These are phyloP conservation scores for Tetropium fuscum DNA, from an alignment of 2,888 invertebrate species.

Conservation along the genomic window DNA sequence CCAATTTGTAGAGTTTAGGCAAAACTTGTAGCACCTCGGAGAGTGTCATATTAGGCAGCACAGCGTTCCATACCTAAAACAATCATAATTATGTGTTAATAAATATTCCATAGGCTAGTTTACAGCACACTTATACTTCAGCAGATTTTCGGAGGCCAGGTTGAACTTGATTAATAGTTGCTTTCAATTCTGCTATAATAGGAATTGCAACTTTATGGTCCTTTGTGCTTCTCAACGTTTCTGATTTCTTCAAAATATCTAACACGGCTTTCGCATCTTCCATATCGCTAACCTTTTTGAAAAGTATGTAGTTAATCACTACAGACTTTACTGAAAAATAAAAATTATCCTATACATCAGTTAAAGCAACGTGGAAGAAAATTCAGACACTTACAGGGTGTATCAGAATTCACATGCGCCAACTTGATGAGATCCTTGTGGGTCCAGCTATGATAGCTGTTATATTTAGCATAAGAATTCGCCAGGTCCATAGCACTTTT, in stretches of 20 bases:
- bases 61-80: constrained; percentile 73
- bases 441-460: constrained; percentile 75
- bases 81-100: constrained; percentile 26
- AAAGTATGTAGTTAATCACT: constrained; percentile 67
- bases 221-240: constrained; percentile 64
- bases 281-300: constrained; percentile 67
- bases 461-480: constrained; percentile 73
- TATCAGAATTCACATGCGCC: constrained; percentile 70
- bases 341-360: background rate
- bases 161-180: constrained; percentile 77
- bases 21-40: constrained; percentile 69
- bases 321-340: constrained; percentile 55
- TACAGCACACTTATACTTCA: too few species aligned
- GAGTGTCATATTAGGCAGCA: constrained; percentile 70
- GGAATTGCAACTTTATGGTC: constrained; percentile 69
- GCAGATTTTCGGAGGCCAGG: constrained; percentile 74
- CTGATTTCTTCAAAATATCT: constrained; percentile 67
- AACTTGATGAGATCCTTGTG: constrained; percentile 80
- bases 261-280: constrained; percentile 61
- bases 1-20: constrained; percentile 74
- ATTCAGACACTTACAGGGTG: constrained; percentile 63
- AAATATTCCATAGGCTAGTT: too few species aligned
- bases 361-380: background rate
- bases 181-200: constrained; percentile 68
- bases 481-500: constrained; percentile 74